phyloP scores from a whole-genome alignment of 1,140 invertebrate species.

The Panulirus ornatus region DNA sequence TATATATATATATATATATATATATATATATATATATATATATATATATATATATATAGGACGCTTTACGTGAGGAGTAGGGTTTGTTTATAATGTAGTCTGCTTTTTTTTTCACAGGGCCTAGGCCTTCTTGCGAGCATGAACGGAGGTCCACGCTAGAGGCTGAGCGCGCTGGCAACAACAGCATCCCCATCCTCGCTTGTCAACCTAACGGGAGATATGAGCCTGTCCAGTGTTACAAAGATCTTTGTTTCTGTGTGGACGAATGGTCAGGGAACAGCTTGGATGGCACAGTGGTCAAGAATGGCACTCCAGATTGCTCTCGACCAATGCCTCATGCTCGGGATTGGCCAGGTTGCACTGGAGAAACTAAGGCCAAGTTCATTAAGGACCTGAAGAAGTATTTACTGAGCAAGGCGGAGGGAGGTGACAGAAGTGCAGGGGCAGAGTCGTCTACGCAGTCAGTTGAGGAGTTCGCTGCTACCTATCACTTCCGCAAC shows the following conservation, averaged over 20 bases:
- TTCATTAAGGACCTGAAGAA: constrained; percentile 58
- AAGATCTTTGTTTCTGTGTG: constrained; percentile 47
- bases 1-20: too few species aligned
- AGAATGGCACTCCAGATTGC: constrained; percentile 57
- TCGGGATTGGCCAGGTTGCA: constrained; percentile 49
- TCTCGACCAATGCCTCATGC: constrained; percentile 54
- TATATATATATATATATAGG: too few species aligned
- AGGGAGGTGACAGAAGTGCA: constrained; percentile 41
- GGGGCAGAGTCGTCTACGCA: constrained; percentile 26
- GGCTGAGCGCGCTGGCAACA: neutral
- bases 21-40: too few species aligned
- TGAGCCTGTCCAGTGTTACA: constrained; percentile 47
- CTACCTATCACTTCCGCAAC: constrained; percentile 44
- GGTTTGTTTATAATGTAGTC: too few species aligned
- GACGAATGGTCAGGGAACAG: constrained; percentile 61
- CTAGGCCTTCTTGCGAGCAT: constrained; percentile 20
- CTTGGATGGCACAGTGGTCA: constrained; percentile 48
- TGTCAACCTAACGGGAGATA: constrained; percentile 46
- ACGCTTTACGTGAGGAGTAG: too few species aligned
- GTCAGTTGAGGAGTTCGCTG: constrained; percentile 57
- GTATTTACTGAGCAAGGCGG: constrained; percentile 42
- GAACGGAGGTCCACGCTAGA: neutral
- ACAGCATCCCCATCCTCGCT: constrained; percentile 17
- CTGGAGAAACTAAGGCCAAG: constrained; percentile 34
- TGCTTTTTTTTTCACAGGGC: constrained; percentile 10